phyloP scores from a whole-genome alignment of 2,888 invertebrate genomes.

The Sinopyrophorus schimmeli region DNA sequence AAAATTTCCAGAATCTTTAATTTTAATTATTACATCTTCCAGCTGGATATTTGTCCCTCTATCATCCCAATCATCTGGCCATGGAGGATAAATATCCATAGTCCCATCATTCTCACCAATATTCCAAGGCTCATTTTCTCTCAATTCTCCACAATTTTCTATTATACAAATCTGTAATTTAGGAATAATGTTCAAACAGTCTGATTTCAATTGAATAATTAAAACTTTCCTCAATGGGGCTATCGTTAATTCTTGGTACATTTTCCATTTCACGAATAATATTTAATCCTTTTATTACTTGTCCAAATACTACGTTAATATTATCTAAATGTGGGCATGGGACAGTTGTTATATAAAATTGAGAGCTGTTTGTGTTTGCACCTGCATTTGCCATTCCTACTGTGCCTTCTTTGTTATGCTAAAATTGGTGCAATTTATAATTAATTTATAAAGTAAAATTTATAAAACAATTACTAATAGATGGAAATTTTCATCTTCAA shows the following conservation, averaged over 20 bases:
- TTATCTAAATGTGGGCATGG: constrained; percentile 77
- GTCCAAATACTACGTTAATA: constrained; percentile 81
- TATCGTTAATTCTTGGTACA: constrained; percentile 61
- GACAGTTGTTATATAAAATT: constrained; percentile 87
- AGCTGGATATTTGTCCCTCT: constrained; percentile 37
- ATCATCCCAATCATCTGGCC: constrained; percentile 73
- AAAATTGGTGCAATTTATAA: constrained; percentile 24
- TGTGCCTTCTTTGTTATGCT: constrained; percentile 66
- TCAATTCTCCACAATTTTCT: constrained; percentile 73
- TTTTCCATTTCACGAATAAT: constrained; percentile 72
- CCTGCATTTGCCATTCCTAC: constrained; percentile 83
- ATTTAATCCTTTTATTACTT: constrained; percentile 75
- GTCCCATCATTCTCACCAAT: constrained; percentile 71
- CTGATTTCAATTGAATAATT: too few species aligned
- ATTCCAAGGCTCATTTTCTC: constrained; percentile 64
- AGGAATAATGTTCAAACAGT: too few species aligned
- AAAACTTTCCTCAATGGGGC: constrained; percentile 63
- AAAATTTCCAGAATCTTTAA: constrained; percentile 75
- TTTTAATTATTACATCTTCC: constrained; percentile 59
- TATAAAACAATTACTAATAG: constrained; percentile 57
- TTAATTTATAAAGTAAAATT: constrained; percentile 8
- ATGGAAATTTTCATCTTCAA: constrained; percentile 88
- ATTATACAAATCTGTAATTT: constrained; percentile 68
- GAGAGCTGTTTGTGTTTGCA: constrained; percentile 87
- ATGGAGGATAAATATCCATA: constrained; percentile 72